Percentiles rank a stretch among this genome's conserved stretches.
phyloP scores from a whole-genome alignment of 2,888 invertebrate genomes.

The Pristionchus exspectatus region DNA sequence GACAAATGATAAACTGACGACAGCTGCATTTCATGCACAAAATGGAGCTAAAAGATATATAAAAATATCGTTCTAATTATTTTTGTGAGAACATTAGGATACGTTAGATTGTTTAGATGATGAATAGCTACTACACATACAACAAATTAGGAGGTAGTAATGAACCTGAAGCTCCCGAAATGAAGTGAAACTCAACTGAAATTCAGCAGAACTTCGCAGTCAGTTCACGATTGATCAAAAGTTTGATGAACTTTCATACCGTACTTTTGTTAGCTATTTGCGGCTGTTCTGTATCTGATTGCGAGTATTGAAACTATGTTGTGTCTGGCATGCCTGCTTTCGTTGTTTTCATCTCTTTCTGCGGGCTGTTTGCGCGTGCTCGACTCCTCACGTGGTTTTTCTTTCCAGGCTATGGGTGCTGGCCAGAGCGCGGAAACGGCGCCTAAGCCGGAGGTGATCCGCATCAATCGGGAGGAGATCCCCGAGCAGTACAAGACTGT shows the following conservation, averaged over 20 bases:
- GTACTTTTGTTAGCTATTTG: constrained; percentile 7
- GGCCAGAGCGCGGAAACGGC: constrained; percentile 65
- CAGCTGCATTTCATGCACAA: not conserved
- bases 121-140: not conserved
- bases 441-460: constrained; percentile 65
- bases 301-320: not conserved
- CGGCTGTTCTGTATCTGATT: not conserved
- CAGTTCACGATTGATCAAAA: not conserved
- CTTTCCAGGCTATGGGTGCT: constrained; percentile 63
- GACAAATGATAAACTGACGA: not conserved
- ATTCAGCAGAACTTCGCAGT: not conserved
- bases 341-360: constrained; percentile 2
- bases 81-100: no score
- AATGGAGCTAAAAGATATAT: not conserved
- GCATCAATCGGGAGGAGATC: constrained; percentile 72
- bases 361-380: not conserved
- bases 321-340: not conserved
- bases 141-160: not conserved
- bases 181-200: not conserved
- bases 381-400: not conserved
- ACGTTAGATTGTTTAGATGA: not conserved
- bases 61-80: not conserved
- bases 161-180: not conserved
- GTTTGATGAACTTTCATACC: not conserved
- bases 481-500: constrained; percentile 74